Evolutionary conservation across 2,113 vertebrate genomes (phyloP), one percentile per base, ranked within the genome.

Genomic region (Numenius arquata): DNA sequence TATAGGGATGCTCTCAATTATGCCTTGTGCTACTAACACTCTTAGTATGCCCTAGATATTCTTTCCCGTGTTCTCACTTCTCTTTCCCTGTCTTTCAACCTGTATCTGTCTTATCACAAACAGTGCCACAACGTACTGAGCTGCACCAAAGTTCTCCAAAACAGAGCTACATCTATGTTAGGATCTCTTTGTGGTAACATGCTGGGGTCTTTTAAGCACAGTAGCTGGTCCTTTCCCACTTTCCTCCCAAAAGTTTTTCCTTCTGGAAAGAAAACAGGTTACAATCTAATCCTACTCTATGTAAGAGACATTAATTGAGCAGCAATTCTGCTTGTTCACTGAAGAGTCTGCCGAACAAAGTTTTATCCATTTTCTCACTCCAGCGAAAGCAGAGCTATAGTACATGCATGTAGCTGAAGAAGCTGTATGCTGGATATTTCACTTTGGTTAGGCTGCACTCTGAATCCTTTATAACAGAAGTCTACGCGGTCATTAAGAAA

Each of bases 61-160:
- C 12, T n/a, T 77, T 36, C 16, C 11, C 0, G 1, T 27, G 7
- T 40, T 56, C 6, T 12, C n/a, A 62, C 3, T 3, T 56, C 18
- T 38, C 19, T 48, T 73, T 53, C 67, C 26, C 6, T 56, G 7
- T 36, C 40, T 76, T 93, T 76, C 47, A 50, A 40, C 29, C 47
- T 66, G 19, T 62, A 12, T 29, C 16, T 52, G 12, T 56, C 15
- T 61, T 68, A 38, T 6, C 48, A 88, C 16, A 81, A 56, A 58
- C 7, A 36, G 23, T 27, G 25, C 32, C 50, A 43, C 22, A 26
- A 15, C 1, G 5, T 14, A 29, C 56, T 8, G 47, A 59, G 38
- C 27, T 81, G 61, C 55, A 74, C 18, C 61, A 22, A 66, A 71
- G 36, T 12, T 84, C 61, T 66, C 77, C 56, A 83, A 22, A 30